Evolutionary conservation across 2,113 vertebrate species (phyloP).

Genomic region (Donacobius atricapilla): DNA sequence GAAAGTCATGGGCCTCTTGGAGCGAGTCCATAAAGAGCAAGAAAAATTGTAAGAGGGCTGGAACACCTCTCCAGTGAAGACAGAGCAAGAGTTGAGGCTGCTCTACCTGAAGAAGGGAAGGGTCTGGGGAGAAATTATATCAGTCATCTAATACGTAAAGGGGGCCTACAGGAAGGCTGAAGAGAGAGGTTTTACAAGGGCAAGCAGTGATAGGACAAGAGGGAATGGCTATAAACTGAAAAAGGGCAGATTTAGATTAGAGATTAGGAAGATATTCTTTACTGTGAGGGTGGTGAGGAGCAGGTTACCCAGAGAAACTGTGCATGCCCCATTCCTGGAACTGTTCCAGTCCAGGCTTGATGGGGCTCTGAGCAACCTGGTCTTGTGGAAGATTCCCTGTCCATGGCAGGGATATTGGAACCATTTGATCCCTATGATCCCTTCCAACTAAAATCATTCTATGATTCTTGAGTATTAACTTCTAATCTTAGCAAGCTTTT

Average conservation of each 20-base stretch:
- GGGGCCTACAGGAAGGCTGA: neutral
- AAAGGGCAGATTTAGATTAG: neutral
- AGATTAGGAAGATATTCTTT: neutral
- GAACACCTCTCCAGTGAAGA: neutral
- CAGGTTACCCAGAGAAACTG: neutral
- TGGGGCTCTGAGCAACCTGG: neutral
- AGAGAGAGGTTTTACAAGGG: neutral
- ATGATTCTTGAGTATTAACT: neutral
- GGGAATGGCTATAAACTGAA: neutral
- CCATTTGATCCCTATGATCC: neutral
- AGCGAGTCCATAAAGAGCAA: neutral
- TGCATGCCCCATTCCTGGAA: neutral
- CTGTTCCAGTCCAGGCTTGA: too few species aligned
- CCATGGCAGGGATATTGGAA: accelerated
- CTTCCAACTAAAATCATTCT: neutral
- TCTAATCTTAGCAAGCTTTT: neutral
- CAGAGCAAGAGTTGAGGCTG: neutral
- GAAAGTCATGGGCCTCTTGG: too few species aligned
- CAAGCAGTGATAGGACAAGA: neutral
- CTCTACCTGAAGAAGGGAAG: neutral
- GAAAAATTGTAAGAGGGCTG: neutral
- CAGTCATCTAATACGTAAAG: neutral
- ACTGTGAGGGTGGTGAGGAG: neutral
- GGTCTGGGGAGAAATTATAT: neutral
- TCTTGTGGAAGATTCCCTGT: neutral